Evolutionary conservation across 2,113 vertebrate species (phyloP), one percentile per base, ranked within the genome.

Genomic region (Himantopus leucocephalus): DNA sequence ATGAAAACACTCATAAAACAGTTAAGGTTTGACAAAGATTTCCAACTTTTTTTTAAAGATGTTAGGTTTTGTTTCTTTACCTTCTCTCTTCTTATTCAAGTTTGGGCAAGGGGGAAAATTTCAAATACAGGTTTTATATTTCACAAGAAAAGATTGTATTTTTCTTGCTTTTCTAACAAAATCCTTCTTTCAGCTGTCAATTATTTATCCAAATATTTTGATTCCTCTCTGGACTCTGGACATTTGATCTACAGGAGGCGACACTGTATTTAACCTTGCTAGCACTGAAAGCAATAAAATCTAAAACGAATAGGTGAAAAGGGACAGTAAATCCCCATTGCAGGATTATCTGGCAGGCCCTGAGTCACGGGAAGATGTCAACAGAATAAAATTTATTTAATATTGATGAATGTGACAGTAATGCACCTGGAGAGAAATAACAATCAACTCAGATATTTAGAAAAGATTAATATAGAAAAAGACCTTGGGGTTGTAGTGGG

Each of bases 361-460:
- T 67, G 83, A 93, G 60, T 43, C 88, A 78, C 0, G 1, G 34
- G 73, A 77, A 71, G 72, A 84, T 35, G 71, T 86, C 81, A 88
- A 91, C 56, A 93, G 77, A 92, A 83, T 74, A 64, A 92, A 77
- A 86, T 74, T 39, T 92, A 81, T 81, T 81, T 97, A 91, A 86
- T 93, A 88, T 50, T 92, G 94, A 94, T 86, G 64, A 92, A 96
- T 78, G 72, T 67, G 76, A 78, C 83, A 84, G 47, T 68, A 64
- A 68, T 68, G 52, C 23, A 84, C 52, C 68, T 84, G 63, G 76
- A 60, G 79, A 94, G 52, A 92, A 92, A 81, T 89, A 92, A 81
- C 34, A 77, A 90, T 80, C 88, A 81, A 77, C 68, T 63, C 24
- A 83, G 75, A 77, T 92, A 86, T 84, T 95, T 89, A 96, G 79